Conservation (phyloP, 2,888 invertebrate species). For the Drosophila siamana region DNA sequence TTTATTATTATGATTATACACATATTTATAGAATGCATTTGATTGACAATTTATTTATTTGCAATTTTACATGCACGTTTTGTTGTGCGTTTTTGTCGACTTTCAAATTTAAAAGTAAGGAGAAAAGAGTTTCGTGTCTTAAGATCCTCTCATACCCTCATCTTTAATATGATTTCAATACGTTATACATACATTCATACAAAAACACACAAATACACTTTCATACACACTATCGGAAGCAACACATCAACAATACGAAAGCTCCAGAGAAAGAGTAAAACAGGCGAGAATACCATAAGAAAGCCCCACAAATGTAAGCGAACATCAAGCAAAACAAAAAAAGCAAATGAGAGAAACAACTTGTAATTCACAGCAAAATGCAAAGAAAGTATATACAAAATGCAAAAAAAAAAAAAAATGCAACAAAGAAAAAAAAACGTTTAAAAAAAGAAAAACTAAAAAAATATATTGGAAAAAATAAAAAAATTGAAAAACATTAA, state of each 20-base stretch:
- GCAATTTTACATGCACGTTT: conserved; percentile 57
- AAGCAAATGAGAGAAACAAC: conserved; percentile 45
- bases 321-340: conserved; percentile 38
- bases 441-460: conserved; percentile 57
- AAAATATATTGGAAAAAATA: conserved; percentile 78
- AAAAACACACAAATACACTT: conserved; percentile 9
- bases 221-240: conserved; percentile 11
- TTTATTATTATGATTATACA: conserved; percentile 30
- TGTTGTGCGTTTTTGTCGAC: conserved; percentile 42
- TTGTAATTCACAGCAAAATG: conserved; percentile 63
- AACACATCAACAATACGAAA: conserved; percentile 49
- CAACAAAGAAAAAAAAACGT: conserved; percentile 56
- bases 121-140: conserved; percentile 41
- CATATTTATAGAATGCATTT: conserved; percentile 36
- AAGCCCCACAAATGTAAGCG: conserved; percentile 44
- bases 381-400: conserved; percentile 63
- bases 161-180: conserved; percentile 30
- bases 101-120: conserved; percentile 39
- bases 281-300: conserved; percentile 36
- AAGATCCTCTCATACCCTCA: conserved; percentile 35
- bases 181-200: conserved; percentile 1
- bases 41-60: conserved; percentile 43
- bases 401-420: conserved; percentile 60
- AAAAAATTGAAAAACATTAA: conserved; percentile 75
- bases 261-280: conserved; percentile 36